Evolutionary conservation across 2,797 vertebrate genomes (phyloP), one percentile per base, ranked within the genome.

Genomic region (Phalloptychus januarius): DNA sequence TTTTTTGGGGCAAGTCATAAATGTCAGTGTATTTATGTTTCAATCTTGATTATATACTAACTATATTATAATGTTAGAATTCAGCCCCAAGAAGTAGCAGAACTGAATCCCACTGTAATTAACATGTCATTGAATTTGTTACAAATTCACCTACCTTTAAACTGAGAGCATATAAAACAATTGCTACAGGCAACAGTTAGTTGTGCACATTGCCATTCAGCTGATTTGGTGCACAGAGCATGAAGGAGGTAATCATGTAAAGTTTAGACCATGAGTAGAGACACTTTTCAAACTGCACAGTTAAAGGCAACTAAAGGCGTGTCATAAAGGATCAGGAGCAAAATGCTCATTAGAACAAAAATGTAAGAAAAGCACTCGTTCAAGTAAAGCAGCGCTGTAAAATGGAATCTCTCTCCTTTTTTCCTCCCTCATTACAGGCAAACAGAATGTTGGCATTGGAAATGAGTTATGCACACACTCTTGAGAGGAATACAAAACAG

Each of bases 401-500:
- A 91, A 89, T 89, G 58, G 50, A 89, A 91, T 86, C 89, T 71
- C 13, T 45, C 84, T 61, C 86, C 91, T 90, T 92, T 92, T 91
- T 90, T 89, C 92, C 88, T 93, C 86, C 88, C 92, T 96, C 94
- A 95, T 95, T 89, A 89, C 86, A 89, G 94, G 94, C 94, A 94
- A 97, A 94, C 88, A 94, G 93, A 96, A 95, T 95, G 94, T 95
- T 97, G 96, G 96, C 96, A 94, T 93, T 94, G 92, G 95, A 95
- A 95, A 96, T 96, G 95, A 97, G 95, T 96, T 96, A 96, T 96
- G 95, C 96, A 96, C 94, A 94, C 94, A 84, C 88, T 95, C 95
- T 96, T 95, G 95, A 94, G 96, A 95, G 96, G 90, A 95, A 95
- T 95, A 95, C 95, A 95, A 95, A 97, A 96, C 96, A 96, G 96